These are phyloP conservation scores for Bellardia bayeri DNA, from an alignment of 2,888 invertebrate species.

Conservation along the genomic window DNA sequence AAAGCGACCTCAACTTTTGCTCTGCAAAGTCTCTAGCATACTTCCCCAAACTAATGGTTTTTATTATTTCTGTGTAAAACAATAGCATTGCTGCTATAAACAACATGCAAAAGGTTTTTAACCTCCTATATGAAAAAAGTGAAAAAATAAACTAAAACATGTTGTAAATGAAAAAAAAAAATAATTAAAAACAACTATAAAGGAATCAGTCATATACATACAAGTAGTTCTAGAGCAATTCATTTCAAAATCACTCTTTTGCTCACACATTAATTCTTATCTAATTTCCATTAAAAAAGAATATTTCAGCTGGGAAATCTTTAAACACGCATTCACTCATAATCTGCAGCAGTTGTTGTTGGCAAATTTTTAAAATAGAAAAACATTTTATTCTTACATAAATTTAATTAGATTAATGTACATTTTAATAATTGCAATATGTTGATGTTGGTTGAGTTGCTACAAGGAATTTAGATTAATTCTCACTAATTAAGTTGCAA, in stretches of 20 bases:
- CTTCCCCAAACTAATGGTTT: neutral
- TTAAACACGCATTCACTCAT: conserved; percentile 50
- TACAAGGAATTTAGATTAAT: conserved; percentile 20
- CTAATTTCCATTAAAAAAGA: conserved; percentile 49
- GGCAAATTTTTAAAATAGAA: neutral
- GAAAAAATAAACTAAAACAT: conserved; percentile 4
- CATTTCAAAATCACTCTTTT: conserved; percentile 14
- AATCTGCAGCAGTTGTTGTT: neutral
- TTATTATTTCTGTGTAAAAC: neutral
- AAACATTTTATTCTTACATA: conserved; percentile 14
- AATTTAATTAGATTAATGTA: conserved; percentile 50
- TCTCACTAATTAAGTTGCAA: conserved; percentile 14
- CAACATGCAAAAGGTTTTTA: conserved; percentile 65
- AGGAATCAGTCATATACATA: conserved; percentile 26
- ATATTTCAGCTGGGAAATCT: conserved; percentile 49
- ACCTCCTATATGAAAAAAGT: conserved; percentile 42
- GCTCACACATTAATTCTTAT: conserved; percentile 48
- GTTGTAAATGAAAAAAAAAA: neutral
- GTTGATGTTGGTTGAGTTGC: conserved; percentile 5
- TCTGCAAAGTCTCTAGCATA: neutral
- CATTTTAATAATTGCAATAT: neutral
- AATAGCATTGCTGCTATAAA: conserved; percentile 56
- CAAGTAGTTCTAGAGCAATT: neutral
- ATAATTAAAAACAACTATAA: too few species aligned
- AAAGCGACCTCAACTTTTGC: neutral